Evolutionary conservation across 2,888 invertebrate genomes (phyloP), one percentile per base, ranked within the genome.

Genomic region (Lottia gigantea): DNA sequence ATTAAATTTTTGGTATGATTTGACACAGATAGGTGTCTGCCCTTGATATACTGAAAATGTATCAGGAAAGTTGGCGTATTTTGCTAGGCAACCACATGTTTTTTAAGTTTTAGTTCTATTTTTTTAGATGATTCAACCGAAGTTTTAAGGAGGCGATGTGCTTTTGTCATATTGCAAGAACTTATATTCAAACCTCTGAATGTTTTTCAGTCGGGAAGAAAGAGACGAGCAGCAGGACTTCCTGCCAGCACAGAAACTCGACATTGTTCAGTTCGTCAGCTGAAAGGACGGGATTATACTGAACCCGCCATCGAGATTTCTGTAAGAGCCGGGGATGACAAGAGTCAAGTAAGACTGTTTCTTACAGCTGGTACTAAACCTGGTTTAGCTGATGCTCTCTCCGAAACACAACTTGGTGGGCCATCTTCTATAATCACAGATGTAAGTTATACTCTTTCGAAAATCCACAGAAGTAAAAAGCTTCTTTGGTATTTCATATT

Each of bases 301-400:
- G 77, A 80, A 61, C 78, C 81, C 4, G 72, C 74, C 12, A 66
- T 80, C n/a, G 73, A 76, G 47, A 64, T 80, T 11, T 70, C 72
- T 12, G 64, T 78, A 0, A 70, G 75, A n/a, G 76, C 74, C 23
- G 68, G 66, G 26, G 80, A 80, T 69, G 79, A 80, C 70, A 67
- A 71, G 46, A 75, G 76, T 64, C 67, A 75, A 40, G 75, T 77
- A 12, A 67, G 68, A 49, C 68, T 78, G 19, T 67, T 65, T 16
- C 19, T 76, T 3, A 71, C 75, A 47, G 68, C 73, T 12, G 79
- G 78, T 46, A 75, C 78, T 15, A 40, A 62, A 23, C 75, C 76
- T 1, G 79, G 79, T 4, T 67, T 75, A 0, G 67, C 62, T 12
- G 77, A 80, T 63, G 70, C 78, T 16, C 19, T 74, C 26, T 23